Percentiles rank a stretch among this genome's conserved stretches.
phyloP scores from a whole-genome alignment of 1,140 invertebrate species.

The Lanistes nyassanus region DNA sequence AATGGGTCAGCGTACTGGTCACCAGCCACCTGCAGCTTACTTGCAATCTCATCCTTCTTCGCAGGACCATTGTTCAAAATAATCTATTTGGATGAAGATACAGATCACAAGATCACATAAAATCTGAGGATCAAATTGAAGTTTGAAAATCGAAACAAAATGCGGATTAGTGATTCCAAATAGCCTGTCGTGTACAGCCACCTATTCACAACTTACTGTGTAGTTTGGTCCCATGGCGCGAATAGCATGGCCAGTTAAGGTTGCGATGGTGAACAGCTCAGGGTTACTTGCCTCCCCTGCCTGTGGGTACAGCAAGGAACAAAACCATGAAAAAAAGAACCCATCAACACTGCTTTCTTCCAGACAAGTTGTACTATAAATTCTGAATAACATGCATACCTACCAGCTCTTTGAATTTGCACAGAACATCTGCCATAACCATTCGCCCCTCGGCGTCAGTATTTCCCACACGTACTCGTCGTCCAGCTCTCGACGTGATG shows the following conservation, averaged over 20 bases:
- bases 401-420: conserved; percentile 73
- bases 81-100: conserved; percentile 65
- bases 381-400: conserved; percentile 21
- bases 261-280: conserved; percentile 94
- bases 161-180: no score
- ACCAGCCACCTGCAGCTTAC: conserved; percentile 78
- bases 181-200: no score
- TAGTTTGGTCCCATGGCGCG: conserved; percentile 82
- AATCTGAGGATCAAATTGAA: neutral
- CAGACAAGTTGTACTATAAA: neutral
- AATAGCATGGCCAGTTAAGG: conserved; percentile 89
- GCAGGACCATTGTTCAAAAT: conserved; percentile 93
- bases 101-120: conserved; percentile 1
- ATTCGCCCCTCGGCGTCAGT: conserved; percentile 96
- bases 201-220: conserved; percentile 72
- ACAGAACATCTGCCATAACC: conserved; percentile 94
- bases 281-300: conserved; percentile 76
- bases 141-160: neutral
- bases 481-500: conserved; percentile 85
- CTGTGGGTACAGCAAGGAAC: conserved; percentile 35
- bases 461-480: conserved; percentile 84
- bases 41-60: conserved; percentile 66
- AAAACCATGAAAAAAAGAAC: neutral
- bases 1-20: conserved; percentile 87
- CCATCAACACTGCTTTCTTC: neutral